Conservation (phyloP, 2,113 vertebrate genomes). For the Phylloscopus trochiloides region DNA sequence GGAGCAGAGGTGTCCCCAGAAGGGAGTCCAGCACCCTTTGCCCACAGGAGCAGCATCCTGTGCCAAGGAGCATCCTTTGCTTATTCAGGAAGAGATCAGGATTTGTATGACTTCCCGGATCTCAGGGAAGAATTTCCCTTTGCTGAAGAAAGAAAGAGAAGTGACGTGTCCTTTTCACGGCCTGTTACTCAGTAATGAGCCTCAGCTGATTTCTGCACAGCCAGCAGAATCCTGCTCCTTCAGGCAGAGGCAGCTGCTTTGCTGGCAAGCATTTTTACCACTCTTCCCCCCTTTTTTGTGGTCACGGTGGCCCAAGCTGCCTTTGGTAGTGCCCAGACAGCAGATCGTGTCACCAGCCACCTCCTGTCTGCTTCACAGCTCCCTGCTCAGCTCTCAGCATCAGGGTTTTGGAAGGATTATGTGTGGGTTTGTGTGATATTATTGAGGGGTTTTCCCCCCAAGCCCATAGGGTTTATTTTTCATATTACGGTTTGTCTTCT, state of each 20-base stretch:
- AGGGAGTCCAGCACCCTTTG: neutral
- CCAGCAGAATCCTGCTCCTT: neutral
- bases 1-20: neutral
- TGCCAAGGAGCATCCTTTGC: neutral
- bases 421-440: neutral
- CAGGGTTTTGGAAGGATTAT: neutral
- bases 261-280: neutral
- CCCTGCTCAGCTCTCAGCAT: neutral
- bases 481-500: neutral
- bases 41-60: neutral
- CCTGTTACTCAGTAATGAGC: conserved; percentile 7
- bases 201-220: neutral
- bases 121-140: neutral
- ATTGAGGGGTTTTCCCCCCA: neutral
- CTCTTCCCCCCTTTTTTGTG: neutral
- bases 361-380: neutral
- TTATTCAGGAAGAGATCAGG: neutral
- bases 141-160: neutral
- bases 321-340: neutral
- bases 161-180: neutral
- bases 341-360: neutral
- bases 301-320: neutral
- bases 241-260: neutral
- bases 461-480: neutral
- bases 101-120: neutral